Conservation (phyloP, 2,113 vertebrate species). For the Sinosuthora webbiana region DNA sequence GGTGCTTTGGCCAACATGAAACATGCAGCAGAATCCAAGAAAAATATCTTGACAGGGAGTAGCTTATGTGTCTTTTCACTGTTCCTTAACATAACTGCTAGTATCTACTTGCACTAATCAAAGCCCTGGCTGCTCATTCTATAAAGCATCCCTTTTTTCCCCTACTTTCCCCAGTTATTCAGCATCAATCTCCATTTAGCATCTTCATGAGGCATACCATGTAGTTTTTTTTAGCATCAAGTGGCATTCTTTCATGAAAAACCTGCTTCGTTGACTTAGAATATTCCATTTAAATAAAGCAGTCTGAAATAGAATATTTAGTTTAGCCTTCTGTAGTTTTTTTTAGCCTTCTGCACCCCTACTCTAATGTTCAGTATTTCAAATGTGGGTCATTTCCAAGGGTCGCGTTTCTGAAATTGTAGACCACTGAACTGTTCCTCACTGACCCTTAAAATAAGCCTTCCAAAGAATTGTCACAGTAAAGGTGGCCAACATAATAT, state of each 20-base stretch:
- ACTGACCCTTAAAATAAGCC: neutral
- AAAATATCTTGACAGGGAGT: neutral
- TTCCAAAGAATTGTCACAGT: neutral
- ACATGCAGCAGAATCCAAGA: neutral
- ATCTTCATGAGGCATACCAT: neutral
- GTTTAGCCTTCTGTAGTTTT: neutral
- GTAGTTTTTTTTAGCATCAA: neutral
- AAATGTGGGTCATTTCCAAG: neutral
- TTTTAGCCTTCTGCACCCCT: neutral
- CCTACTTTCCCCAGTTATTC: neutral
- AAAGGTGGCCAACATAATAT: neutral
- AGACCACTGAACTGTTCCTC: neutral
- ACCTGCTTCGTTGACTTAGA: rapidly evolving
- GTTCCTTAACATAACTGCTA: neutral
- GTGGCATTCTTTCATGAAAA: neutral
- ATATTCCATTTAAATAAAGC: neutral
- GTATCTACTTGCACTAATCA: neutral
- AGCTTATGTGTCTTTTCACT: neutral
- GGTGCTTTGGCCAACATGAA: neutral
- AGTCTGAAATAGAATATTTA: neutral
- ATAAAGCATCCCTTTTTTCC: neutral
- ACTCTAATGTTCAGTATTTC: neutral
- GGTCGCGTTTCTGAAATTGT: neutral
- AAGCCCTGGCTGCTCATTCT: neutral
- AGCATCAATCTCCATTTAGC: neutral